These are phyloP conservation scores for Formica aserva DNA, from an alignment of 2,888 invertebrate genomes.

Conservation along the genomic window DNA sequence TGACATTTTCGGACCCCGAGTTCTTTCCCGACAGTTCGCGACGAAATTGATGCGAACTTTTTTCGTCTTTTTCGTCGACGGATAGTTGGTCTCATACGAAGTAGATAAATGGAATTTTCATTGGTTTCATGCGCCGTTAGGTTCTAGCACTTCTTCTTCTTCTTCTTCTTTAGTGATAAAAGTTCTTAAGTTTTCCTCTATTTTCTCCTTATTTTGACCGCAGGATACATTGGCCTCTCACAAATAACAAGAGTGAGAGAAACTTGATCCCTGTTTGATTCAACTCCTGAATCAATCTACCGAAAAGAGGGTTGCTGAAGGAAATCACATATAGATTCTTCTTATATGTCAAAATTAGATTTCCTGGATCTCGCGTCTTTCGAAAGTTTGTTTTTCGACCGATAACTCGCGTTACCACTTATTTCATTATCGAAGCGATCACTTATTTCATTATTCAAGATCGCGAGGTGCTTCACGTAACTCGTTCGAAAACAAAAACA, in stretches of 20 bases:
- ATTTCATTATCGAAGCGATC: slow-evolving; percentile 12
- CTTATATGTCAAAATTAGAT: not conserved
- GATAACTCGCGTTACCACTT: not conserved
- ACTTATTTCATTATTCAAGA: slow-evolving; percentile 19
- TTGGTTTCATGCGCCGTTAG: not conserved
- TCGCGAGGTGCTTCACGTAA: not conserved
- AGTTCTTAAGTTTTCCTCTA: not conserved
- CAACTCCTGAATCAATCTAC: not conserved
- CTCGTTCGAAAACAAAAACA: not conserved
- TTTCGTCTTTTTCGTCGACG: not conserved
- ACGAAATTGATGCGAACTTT: not conserved
- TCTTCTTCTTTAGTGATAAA: not conserved
- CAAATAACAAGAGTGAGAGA: not conserved
- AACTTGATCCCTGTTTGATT: not conserved
- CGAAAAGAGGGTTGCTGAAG: not conserved
- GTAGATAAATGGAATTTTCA: not conserved
- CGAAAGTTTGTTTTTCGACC: not conserved
- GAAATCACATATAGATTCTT: not conserved
- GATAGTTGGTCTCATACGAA: not conserved
- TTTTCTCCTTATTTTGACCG: not conserved
- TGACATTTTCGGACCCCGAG: not conserved
- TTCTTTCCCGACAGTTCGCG: not conserved
- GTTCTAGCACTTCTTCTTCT: not conserved
- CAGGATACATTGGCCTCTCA: not conserved
- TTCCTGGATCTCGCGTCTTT: not conserved